Evolutionary conservation across 2,113 vertebrate genomes (phyloP).

Genomic region (Tachycineta bicolor): DNA sequence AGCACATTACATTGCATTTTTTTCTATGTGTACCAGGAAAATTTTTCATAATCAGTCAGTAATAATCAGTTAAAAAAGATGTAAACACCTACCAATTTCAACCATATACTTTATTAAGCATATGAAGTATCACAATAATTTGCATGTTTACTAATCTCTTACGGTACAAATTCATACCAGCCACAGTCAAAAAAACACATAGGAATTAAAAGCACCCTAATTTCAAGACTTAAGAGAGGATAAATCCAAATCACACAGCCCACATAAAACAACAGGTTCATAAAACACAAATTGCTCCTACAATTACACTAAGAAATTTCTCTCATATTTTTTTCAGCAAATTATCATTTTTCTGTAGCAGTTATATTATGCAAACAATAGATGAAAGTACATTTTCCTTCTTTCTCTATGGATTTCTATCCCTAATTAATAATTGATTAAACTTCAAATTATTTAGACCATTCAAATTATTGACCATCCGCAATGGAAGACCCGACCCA

Average conservation of each 20-base stretch:
- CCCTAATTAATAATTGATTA: neutral
- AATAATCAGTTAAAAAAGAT: neutral
- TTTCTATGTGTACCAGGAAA: neutral
- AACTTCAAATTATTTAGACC: neutral
- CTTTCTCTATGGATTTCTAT: neutral
- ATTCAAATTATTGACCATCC: no score
- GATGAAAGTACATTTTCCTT: neutral
- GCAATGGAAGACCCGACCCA: neutral
- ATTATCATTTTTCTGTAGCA: neutral
- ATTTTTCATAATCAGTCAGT: neutral
- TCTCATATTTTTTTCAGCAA: neutral
- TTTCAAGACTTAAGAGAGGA: neutral
- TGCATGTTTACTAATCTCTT: neutral
- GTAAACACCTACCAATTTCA: neutral
- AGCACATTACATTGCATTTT: neutral
- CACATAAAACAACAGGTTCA: neutral
- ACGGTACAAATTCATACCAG: neutral
- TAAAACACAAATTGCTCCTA: neutral
- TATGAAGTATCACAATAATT: slow-evolving; percentile 1
- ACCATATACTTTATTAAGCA: slow-evolving; percentile 32
- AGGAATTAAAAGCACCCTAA: neutral
- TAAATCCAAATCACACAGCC: neutral
- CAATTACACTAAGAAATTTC: neutral
- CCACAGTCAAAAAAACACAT: neutral
- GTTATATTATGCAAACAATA: neutral